phyloP scores from a whole-genome alignment of 1,140 invertebrate species.

The Apis laboriosa region DNA sequence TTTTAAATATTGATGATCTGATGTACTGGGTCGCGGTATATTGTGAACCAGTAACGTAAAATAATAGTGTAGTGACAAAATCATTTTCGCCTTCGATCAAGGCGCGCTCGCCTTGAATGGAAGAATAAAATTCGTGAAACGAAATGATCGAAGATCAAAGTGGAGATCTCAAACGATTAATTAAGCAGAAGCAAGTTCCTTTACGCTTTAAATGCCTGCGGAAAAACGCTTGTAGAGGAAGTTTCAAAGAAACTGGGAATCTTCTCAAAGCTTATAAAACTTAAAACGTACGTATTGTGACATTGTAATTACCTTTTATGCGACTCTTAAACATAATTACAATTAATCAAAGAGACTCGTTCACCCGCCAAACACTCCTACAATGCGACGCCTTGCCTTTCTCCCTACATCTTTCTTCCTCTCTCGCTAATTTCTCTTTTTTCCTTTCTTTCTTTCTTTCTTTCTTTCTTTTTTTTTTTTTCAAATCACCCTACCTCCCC shows the following conservation, averaged over 20 bases:
- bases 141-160: not conserved
- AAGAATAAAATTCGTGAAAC: not conserved
- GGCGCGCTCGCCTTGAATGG: not conserved
- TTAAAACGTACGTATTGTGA: not conserved
- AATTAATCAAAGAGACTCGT: not conserved
- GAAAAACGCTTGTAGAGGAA: not conserved
- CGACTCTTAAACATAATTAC: slow-evolving; percentile 4
- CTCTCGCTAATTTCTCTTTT: not conserved
- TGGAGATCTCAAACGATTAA: not conserved
- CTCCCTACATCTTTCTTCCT: not conserved
- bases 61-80: too few relatives aligned
- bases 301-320: not conserved
- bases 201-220: not conserved
- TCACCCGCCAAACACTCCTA: not conserved
- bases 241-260: not conserved
- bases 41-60: too few relatives aligned
- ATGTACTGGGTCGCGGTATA: too few relatives aligned
- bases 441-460: not conserved
- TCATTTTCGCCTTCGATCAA: too few relatives aligned
- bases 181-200: not conserved
- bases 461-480: not conserved
- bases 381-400: slow-evolving; percentile 36
- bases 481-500: slow-evolving; percentile 11
- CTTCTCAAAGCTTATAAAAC: not conserved
- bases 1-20: too few relatives aligned